Evolutionary conservation across 2,113 vertebrate genomes (phyloP), one percentile per base, ranked within the genome.

Genomic region (Laterallus jamaicensis): DNA sequence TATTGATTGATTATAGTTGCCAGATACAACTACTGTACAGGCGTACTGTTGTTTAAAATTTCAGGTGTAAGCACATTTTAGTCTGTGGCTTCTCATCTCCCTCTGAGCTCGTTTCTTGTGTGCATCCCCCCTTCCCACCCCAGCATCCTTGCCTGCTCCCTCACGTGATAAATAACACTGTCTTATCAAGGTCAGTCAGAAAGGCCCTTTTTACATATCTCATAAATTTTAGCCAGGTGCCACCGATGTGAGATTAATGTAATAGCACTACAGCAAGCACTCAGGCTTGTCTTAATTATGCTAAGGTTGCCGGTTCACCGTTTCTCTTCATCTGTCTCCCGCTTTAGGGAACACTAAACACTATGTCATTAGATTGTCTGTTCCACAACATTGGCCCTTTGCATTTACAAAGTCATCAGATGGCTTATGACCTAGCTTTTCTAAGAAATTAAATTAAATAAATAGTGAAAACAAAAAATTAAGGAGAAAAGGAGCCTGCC

Each of bases 211-310:
- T 98, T 98, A 98, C 98, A 97, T 98, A 98, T 98, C 98, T 98
- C 98, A 98, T 98, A 98, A 98, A 98, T 98, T 98, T 98, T 64
- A 98, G 96, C 98, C 97, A 98, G 98, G 98, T 98, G 98, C 98
- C 98, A 98, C 91, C 76, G 92, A 98, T 98, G 97, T 96, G 98
- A 98, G 98, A 98, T 98, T 98, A 98, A 98, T 98, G 98, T 98
- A 98, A 98, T 98, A 98, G 98, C 97, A 96, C 97, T 97, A 92
- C 95, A 96, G 98, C 97, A 98, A 97, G 98, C 98, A 97, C 97
- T 98, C 98, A 98, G 97, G 97, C 98, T 98, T 98, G 98, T 98
- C 98, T 98, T 98, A 98, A 98, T 98, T 98, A 98, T 98, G 98
- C 98, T 98, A 98, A 98, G 98, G 98, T 98, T 98, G 98, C 98